A percentile compares a stretch with the other conserved stretches of the same genome.
phyloP scores from a whole-genome alignment of 2,113 vertebrate species.

The Typhlomys cinereus region DNA sequence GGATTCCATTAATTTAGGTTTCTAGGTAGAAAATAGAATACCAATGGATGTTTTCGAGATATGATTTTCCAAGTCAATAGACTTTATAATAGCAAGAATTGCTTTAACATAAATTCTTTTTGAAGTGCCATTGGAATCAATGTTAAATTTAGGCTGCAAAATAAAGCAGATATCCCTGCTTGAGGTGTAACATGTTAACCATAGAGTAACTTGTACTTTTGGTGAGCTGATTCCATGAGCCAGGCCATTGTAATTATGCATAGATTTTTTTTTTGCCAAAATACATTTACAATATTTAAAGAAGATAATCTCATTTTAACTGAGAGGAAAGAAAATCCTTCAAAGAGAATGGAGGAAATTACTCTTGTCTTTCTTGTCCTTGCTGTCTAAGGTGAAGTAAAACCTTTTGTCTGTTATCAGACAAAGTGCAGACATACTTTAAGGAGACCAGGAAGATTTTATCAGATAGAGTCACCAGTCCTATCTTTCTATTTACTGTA shows the following conservation, averaged over 20 bases:
- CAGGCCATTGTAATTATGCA: neutral
- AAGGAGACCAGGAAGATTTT: conserved; percentile 8
- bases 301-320: conserved; percentile 56
- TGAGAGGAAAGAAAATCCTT: conserved; percentile 42
- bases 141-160: conserved; percentile 47
- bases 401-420: conserved; percentile 55
- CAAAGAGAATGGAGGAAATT: conserved; percentile 36
- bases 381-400: conserved; percentile 37
- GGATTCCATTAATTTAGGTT: conserved; percentile 24
- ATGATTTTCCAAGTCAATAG: conserved; percentile 11
- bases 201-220: conserved; percentile 24
- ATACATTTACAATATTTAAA: conserved; percentile 35
- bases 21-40: conserved; percentile 4
- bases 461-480: neutral
- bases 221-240: neutral
- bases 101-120: conserved; percentile 32
- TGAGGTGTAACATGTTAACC: conserved; percentile 30
- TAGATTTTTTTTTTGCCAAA: neutral
- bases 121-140: conserved; percentile 9
- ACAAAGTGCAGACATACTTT: neutral
- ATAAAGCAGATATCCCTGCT: neutral
- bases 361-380: conserved; percentile 44
- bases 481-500: conserved; percentile 1
- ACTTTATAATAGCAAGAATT: conserved; percentile 27
- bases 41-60: conserved; percentile 2